These are phyloP conservation scores for Nylanderia fulva DNA, from an alignment of 1,140 invertebrate genomes.

Conservation along the genomic window DNA sequence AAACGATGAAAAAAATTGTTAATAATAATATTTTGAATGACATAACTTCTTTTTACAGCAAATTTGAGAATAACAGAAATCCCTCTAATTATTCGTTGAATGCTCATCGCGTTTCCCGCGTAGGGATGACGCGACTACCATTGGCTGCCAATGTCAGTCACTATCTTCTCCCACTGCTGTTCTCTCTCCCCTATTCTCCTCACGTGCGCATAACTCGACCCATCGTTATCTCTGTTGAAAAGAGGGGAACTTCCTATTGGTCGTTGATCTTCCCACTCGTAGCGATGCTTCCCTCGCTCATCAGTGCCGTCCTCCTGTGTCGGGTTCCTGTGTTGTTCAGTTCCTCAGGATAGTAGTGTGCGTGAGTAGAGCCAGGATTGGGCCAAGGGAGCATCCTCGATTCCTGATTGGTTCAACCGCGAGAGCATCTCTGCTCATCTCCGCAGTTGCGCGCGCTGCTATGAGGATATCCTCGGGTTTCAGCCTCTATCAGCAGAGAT, in stretches of 20 bases:
- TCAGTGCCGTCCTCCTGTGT: slow-evolving; percentile 62
- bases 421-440: slow-evolving; percentile 84
- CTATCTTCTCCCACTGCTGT: slow-evolving; percentile 65
- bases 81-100: too few relatives aligned
- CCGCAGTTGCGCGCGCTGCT: slow-evolving; percentile 81
- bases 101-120: neutral
- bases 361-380: slow-evolving; percentile 73
- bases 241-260: slow-evolving; percentile 74
- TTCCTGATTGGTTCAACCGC: slow-evolving; percentile 70
- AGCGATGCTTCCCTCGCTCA: slow-evolving; percentile 72
- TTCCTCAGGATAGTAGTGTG: slow-evolving; percentile 67
- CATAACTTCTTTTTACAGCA: too few relatives aligned
- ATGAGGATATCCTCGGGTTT: slow-evolving; percentile 56
- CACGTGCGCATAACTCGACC: slow-evolving; percentile 62
- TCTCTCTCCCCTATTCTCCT: slow-evolving; percentile 48
- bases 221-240: slow-evolving; percentile 77
- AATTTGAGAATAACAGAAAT: too few relatives aligned
- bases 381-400: slow-evolving; percentile 77
- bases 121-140: slow-evolving; percentile 9
- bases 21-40: too few relatives aligned
- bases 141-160: slow-evolving; percentile 63
- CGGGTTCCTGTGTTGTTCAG: slow-evolving; percentile 60
- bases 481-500: neutral
- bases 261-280: slow-evolving; percentile 78
- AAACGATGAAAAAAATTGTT: too few relatives aligned